A percentile compares a stretch with the other conserved stretches of the same genome.
These are phyloP conservation scores for Lutjanus erythropterus DNA, from an alignment of 2,113 vertebrate species.

Conservation along the genomic window DNA sequence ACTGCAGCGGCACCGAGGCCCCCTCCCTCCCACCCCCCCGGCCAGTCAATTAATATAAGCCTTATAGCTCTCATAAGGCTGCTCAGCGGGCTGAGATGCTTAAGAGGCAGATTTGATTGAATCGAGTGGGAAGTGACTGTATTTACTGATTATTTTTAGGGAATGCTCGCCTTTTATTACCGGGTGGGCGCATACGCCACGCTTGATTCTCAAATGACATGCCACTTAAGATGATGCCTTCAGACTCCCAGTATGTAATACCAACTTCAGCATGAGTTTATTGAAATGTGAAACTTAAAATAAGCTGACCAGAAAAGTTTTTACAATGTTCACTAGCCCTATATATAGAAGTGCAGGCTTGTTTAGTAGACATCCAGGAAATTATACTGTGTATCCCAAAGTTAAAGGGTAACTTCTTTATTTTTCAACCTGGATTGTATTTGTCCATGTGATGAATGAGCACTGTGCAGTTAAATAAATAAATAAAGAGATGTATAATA, in stretches of 20 bases:
- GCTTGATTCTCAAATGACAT: conserved; percentile 36
- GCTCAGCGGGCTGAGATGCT: conserved; percentile 46
- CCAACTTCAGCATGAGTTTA: conserved; percentile 18
- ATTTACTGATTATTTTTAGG: conserved; percentile 70
- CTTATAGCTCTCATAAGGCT: conserved; percentile 34
- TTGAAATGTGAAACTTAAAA: conserved; percentile 22
- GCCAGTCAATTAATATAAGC: conserved; percentile 74
- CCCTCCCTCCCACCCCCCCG: not conserved
- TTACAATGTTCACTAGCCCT: not conserved
- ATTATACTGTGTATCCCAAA: no score
- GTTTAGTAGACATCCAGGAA: not conserved
- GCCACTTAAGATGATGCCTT: conserved; percentile 33
- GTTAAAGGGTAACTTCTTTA: no score
- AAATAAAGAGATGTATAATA: no score
- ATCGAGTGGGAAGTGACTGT: conserved; percentile 52
- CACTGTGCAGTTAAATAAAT: no score
- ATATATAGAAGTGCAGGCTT: not conserved
- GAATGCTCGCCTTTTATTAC: conserved; percentile 26
- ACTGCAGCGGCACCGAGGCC: conserved; percentile 53
- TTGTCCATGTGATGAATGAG: no score
- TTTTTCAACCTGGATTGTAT: no score
- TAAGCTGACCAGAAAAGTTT: conserved; percentile 23
- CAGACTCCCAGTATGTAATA: conserved; percentile 34
- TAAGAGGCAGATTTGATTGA: conserved; percentile 64
- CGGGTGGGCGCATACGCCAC: not conserved